Conservation (phyloP, 2,888 invertebrate genomes). For the Drosophila mimica region DNA sequence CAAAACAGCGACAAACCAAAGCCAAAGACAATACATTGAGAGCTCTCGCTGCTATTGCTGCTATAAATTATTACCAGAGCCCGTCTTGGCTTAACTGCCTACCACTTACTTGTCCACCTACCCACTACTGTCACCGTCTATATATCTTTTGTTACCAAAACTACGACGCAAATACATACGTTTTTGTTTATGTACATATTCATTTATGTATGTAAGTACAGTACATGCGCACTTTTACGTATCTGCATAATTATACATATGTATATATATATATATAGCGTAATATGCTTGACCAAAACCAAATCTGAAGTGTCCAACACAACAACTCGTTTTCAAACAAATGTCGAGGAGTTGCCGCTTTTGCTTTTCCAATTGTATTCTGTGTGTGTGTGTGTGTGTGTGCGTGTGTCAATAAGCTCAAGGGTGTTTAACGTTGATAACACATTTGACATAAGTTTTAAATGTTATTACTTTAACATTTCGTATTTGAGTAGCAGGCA, state of each 20-base stretch:
- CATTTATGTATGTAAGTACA: conserved; percentile 1
- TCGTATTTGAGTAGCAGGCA: neutral
- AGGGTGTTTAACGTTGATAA: conserved; percentile 6
- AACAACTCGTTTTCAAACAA: conserved; percentile 66
- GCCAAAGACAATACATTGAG: conserved; percentile 58
- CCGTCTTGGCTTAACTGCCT: conserved; percentile 43
- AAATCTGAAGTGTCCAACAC: conserved; percentile 62
- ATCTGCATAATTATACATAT: conserved; percentile 51
- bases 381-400: neutral
- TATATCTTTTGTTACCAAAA: conserved; percentile 39
- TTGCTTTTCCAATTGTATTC: conserved; percentile 23
- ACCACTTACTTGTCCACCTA: conserved; percentile 72
- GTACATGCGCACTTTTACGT: conserved; percentile 20
- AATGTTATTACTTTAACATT: conserved; percentile 1
- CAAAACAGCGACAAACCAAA: conserved; percentile 9
- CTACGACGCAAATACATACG: conserved; percentile 29
- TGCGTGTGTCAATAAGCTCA: neutral
- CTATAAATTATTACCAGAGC: conserved; percentile 61
- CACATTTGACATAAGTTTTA: neutral
- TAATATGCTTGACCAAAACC: conserved; percentile 68
- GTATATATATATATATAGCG: conserved; percentile 40
- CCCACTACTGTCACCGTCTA: conserved; percentile 53
- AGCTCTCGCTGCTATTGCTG: conserved; percentile 51
- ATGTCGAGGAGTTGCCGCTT: conserved; percentile 66
- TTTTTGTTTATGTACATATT: conserved; percentile 1